Base-by-base conservation (phyloP, 1,140 invertebrate species). In the Zophobas morio region DNA sequence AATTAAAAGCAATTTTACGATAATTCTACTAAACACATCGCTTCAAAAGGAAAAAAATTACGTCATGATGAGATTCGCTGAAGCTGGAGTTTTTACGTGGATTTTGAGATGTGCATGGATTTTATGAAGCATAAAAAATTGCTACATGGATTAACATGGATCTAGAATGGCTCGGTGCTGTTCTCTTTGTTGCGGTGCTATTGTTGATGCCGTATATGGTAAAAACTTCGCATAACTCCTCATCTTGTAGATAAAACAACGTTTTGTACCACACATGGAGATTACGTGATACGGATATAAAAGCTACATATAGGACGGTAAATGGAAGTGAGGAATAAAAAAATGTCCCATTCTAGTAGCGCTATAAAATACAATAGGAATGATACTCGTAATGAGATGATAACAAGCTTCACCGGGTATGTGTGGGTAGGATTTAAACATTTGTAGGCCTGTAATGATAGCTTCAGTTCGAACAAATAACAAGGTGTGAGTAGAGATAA, bases 111-210 rank as follows among this genome's bases (percentile, higher is more conserved):
- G 20, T 39, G 32, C 34, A 36, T 42, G 8, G 20, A 66, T 6
- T 66, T 66, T 66, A 66, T 66, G 60, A 66, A 66, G 40, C 60
- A 42, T 66, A 66, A 66, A 66, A 66, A 42, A 66, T 2, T 42
- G 39, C 49, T 34, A 74, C 71, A 74, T 39, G 8, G 6, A 51
- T 74, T 74, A 56, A 74, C 71, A 74, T 56, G n/a, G 36, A 74
- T 35, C 51, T 74, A 74, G 71, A 74, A 37, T 54, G 51, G 40
- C n/a, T 74, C n/a, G 42, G 51, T 74, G 39, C 40, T 37, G 42
- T 35, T 74, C 33, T 74, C 54, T 56, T 72, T 5, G 46, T 39
- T 33, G 71, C 6, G 42, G 42, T 57, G 71, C 6, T 74, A 47
- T 49, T 47, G 40, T 57, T 53, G 36, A 32, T 40, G 5, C 71